Percentiles rank a stretch among this genome's conserved stretches.
Evolutionary conservation across 2,797 vertebrate genomes (phyloP).

Genomic region (Pristis pectinata): DNA sequence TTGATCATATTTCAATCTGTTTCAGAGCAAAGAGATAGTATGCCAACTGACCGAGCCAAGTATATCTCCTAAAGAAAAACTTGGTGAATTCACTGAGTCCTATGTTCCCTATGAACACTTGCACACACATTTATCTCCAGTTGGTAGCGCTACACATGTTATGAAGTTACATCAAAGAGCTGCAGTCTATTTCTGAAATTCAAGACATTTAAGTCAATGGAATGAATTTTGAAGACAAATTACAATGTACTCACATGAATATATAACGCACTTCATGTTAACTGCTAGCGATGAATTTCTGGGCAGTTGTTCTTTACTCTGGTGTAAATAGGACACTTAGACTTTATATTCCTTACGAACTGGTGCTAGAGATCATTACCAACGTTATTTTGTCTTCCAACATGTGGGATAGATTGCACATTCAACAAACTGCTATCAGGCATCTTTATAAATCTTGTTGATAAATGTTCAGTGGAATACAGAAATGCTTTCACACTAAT

Average conservation of each 20-base stretch:
- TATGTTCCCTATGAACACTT: neutral
- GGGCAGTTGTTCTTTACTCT: neutral
- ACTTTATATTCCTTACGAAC: conserved; percentile 4
- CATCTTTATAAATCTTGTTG: conserved; percentile 15
- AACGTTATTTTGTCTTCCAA: neutral
- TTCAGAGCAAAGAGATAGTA: neutral
- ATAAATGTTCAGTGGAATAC: neutral
- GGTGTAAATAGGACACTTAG: neutral
- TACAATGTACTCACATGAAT: too few relatives aligned
- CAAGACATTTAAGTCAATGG: too few relatives aligned
- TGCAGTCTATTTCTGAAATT: too few relatives aligned
- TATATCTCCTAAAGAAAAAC: neutral
- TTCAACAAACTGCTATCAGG: neutral
- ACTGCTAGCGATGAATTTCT: too few relatives aligned
- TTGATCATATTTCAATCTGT: neutral
- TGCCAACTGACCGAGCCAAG: too few relatives aligned
- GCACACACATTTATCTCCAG: too few relatives aligned
- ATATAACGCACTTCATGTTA: too few relatives aligned
- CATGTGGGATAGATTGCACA: neutral
- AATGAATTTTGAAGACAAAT: too few relatives aligned
- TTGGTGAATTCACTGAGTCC: neutral
- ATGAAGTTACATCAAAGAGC: too few relatives aligned
- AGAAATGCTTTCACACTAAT: conserved; percentile 29
- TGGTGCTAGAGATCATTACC: neutral
- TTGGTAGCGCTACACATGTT: too few relatives aligned